Conservation (phyloP, 2,797 vertebrate species). For the Triplophysa bombifrons region DNA sequence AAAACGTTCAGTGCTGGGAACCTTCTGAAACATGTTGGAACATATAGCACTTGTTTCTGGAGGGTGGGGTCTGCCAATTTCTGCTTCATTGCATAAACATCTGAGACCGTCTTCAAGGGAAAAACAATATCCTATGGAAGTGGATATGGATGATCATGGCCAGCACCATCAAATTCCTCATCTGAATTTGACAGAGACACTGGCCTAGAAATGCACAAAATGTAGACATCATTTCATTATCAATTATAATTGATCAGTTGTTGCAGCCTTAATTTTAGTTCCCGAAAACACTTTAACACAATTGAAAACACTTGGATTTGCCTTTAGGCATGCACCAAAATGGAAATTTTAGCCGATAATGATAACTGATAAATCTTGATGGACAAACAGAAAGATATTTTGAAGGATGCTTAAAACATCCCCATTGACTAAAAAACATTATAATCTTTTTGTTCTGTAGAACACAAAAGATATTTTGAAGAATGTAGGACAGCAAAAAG, state of each 20-base stretch:
- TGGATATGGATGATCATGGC: constrained; percentile 17
- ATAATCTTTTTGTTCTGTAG: too few relatives aligned
- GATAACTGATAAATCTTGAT: too few relatives aligned
- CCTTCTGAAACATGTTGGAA: not conserved
- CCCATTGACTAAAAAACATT: too few relatives aligned
- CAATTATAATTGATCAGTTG: not conserved
- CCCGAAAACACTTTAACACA: too few relatives aligned
- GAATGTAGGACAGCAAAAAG: too few relatives aligned
- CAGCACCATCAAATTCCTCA: constrained; percentile 10
- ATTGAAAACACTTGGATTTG: too few relatives aligned
- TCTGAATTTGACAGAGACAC: constrained; percentile 17
- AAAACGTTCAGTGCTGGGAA: not conserved
- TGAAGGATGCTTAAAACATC: too few relatives aligned
- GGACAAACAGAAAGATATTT: too few relatives aligned
- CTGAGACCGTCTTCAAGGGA: constrained; percentile 30
- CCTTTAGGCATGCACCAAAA: too few relatives aligned
- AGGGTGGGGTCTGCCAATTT: constrained; percentile 33
- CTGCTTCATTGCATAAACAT: constrained; percentile 40
- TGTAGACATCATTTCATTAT: not conserved
- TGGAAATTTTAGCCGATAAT: too few relatives aligned
- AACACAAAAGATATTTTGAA: too few relatives aligned
- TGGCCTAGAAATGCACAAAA: constrained; percentile 29
- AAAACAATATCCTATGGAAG: constrained; percentile 18
- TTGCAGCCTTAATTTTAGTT: not conserved
- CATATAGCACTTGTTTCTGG: constrained; percentile 35